phyloP scores from a whole-genome alignment of 2,113 vertebrate genomes.

The Suncus etruscus region DNA sequence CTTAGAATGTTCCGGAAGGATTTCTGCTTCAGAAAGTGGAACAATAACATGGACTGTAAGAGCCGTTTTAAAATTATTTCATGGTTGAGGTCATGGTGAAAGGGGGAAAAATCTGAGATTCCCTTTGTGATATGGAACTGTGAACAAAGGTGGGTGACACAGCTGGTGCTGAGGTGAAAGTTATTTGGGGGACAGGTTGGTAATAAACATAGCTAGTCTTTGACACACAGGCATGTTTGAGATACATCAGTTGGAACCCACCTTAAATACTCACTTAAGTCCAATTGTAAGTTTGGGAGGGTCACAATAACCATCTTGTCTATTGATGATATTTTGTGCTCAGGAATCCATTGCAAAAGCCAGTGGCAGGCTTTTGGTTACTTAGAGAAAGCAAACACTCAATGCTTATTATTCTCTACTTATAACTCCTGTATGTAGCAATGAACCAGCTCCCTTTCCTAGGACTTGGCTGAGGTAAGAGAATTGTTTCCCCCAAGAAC shows the following conservation, averaged over 20 bases:
- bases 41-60: not conserved
- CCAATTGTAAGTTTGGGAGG: not conserved
- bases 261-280: not conserved
- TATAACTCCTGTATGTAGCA: not conserved
- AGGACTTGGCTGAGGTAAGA: not conserved
- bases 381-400: not conserved
- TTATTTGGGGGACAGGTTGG: too few species aligned
- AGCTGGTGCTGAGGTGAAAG: not conserved
- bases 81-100: not conserved
- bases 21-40: not conserved
- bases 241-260: not conserved
- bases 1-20: not conserved
- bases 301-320: not conserved
- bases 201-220: not conserved
- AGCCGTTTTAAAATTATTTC: not conserved
- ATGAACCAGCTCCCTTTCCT: not conserved
- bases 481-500: not conserved
- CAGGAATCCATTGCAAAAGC: not conserved
- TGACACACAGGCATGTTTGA: not conserved
- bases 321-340: not conserved
- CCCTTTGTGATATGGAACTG: not conserved
- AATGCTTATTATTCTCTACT: not conserved
- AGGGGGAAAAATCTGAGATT: not conserved
- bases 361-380: not conserved
- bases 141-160: not conserved